Conservation (phyloP, 2,797 vertebrate species). For the Mionectes olivaceus region DNA sequence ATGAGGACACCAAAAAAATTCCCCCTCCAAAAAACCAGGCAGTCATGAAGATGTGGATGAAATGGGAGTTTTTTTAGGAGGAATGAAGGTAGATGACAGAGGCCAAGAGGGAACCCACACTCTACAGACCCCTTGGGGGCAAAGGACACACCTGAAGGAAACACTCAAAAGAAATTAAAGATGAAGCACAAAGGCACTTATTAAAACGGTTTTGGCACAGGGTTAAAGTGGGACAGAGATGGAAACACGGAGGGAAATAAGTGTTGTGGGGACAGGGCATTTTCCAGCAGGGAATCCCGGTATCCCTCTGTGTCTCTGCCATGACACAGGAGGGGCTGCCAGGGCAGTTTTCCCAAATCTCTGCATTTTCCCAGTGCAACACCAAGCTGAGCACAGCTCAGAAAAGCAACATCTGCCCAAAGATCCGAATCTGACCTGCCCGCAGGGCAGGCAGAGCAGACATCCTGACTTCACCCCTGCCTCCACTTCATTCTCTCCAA, state of each 20-base stretch:
- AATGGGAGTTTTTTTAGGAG: neutral
- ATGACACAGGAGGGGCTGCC: neutral
- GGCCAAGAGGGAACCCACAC: neutral
- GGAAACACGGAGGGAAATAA: neutral
- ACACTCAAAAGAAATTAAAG: neutral
- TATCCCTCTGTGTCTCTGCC: neutral
- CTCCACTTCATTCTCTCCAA: neutral
- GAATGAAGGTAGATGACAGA: neutral
- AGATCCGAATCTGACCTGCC: neutral
- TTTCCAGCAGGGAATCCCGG: neutral
- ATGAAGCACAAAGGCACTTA: neutral
- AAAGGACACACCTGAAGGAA: neutral
- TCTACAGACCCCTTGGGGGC: neutral
- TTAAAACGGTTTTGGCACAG: neutral
- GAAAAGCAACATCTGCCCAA: neutral
- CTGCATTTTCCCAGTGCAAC: neutral
- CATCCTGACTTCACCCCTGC: neutral
- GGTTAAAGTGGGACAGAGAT: neutral
- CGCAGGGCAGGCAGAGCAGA: neutral
- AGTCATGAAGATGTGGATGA: neutral
- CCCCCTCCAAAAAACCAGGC: neutral
- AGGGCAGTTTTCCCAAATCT: neutral
- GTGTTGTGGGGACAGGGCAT: rapidly evolving
- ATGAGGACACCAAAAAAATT: neutral
- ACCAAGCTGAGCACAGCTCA: neutral